A percentile compares a stretch with the other conserved stretches of the same genome.
phyloP scores from a whole-genome alignment of 2,888 invertebrate genomes.

The Mayetiola destructor region DNA sequence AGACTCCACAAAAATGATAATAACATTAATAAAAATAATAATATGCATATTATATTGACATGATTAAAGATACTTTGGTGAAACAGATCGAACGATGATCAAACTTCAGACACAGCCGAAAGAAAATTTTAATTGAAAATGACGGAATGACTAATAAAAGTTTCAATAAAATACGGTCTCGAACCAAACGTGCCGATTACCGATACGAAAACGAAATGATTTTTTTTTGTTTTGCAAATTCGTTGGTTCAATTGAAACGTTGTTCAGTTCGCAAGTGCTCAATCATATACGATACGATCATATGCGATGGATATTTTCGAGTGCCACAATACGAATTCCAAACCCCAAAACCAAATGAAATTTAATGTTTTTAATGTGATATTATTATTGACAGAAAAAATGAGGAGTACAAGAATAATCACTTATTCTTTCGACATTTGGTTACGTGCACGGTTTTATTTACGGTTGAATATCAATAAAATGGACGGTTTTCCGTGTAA shows the following conservation, averaged over 20 bases:
- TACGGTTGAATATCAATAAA: constrained; percentile 3
- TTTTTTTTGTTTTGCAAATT: no score
- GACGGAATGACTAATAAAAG: constrained; percentile 12
- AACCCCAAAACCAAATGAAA: background rate
- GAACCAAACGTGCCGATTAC: background rate
- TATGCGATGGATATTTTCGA: no score
- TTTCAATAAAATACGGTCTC: no score
- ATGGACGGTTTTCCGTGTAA: constrained; percentile 2
- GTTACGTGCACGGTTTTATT: constrained; percentile 3
- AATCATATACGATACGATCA: no score
- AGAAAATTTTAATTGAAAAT: constrained; percentile 11
- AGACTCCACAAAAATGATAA: no score
- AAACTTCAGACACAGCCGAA: background rate
- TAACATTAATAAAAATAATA: no score
- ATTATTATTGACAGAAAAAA: constrained; percentile 8
- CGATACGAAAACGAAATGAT: no score
- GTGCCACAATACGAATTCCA: no score
- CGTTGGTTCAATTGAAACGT: no score
- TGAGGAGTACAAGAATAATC: constrained; percentile 7
- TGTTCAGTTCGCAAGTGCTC: no score
- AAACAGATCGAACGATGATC: background rate
- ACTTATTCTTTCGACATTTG: background rate
- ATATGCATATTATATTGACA: no score
- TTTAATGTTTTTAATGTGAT: constrained; percentile 13
- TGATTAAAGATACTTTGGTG: no score